These are phyloP conservation scores for Thunnus albacares DNA, from an alignment of 2,797 vertebrate species.

Conservation along the genomic window DNA sequence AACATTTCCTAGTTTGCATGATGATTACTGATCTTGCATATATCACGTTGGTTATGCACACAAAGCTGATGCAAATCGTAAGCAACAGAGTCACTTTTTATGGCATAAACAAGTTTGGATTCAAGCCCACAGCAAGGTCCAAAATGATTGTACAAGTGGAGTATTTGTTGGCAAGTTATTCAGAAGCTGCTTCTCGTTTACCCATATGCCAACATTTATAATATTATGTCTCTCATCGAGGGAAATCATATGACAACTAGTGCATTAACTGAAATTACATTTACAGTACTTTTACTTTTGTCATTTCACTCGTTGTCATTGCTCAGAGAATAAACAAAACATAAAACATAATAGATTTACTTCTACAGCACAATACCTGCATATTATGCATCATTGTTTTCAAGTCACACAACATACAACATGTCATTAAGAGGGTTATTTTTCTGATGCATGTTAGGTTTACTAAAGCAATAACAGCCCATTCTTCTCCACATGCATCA, in stretches of 20 bases:
- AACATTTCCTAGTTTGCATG: slow-evolving; percentile 38
- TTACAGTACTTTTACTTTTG: not conserved
- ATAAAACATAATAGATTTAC: not conserved
- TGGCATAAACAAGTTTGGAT: not conserved
- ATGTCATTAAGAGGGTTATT: not conserved
- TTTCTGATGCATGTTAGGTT: not conserved
- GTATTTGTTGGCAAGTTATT: not conserved
- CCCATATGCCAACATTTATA: not conserved
- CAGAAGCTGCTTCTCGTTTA: not conserved
- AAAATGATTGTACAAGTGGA: not conserved
- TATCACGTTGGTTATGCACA: slow-evolving; percentile 25
- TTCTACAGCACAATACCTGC: too few relatives aligned
- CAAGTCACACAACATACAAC: not conserved
- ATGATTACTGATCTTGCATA: slow-evolving; percentile 16
- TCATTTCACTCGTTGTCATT: not conserved
- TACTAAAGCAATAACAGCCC: not conserved
- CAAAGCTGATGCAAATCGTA: slow-evolving; percentile 52
- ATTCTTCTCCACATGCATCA: not conserved
- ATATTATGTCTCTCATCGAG: too few relatives aligned
- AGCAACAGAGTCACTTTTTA: slow-evolving; percentile 28
- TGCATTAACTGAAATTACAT: not conserved
- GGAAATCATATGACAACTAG: too few relatives aligned
- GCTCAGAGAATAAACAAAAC: not conserved
- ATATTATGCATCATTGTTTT: too few relatives aligned
- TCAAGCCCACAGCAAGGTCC: slow-evolving; percentile 11